Evolutionary conservation across 2,113 vertebrate species (phyloP).

Genomic region (Xiphophorus couchianus): DNA sequence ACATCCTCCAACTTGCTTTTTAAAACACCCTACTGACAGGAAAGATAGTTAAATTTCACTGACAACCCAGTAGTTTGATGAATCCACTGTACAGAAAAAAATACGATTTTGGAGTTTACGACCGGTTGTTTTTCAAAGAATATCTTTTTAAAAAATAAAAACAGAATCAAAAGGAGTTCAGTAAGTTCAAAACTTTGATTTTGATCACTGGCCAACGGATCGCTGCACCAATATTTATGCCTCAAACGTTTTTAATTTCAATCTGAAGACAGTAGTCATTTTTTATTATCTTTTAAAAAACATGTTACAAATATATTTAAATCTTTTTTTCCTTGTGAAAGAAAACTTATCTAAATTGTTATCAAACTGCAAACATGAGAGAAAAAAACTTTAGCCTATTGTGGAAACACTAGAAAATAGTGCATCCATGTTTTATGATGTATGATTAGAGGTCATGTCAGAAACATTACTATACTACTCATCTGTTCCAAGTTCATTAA

Average conservation of each 20-base stretch:
- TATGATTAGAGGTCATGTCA: neutral
- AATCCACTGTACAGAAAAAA: neutral
- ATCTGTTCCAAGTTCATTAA: neutral
- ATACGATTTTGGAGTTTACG: neutral
- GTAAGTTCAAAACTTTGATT: no score
- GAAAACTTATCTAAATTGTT: no score
- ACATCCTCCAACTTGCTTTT: neutral
- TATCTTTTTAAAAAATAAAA: neutral
- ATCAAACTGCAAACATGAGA: constrained; percentile 4
- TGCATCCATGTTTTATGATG: neutral
- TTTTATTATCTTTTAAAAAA: no score
- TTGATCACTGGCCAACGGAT: no score
- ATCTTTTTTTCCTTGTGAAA: no score
- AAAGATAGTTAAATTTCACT: neutral
- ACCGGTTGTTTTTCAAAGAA: neutral
- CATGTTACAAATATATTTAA: no score
- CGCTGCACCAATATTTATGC: no score
- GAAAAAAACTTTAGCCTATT: neutral
- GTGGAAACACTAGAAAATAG: neutral
- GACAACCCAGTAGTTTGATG: no score
- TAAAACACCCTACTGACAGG: neutral
- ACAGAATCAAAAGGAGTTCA: neutral
- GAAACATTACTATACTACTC: neutral
- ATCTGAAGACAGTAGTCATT: no score
- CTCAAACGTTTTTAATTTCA: no score